Conservation (phyloP, 2,113 vertebrate species). For the Ictidomys tridecemlineatus region DNA sequence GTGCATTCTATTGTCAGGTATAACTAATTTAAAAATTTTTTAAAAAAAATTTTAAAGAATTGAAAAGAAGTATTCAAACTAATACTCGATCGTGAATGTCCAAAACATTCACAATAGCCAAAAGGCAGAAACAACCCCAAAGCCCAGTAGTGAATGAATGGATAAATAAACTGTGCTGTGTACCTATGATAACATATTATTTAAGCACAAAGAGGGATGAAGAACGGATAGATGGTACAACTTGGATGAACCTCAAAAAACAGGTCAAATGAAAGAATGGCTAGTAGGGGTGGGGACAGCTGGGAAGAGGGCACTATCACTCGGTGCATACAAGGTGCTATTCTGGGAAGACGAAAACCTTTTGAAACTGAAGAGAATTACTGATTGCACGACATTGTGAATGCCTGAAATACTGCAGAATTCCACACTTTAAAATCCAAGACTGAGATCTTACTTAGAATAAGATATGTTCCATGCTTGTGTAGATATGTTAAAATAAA, state of each 20-base stretch:
- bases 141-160: not conserved
- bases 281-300: not conserved
- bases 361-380: not conserved
- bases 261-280: not conserved
- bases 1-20: too few relatives aligned
- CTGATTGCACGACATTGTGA: not conserved
- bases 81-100: not conserved
- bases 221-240: not conserved
- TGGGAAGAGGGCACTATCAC: not conserved
- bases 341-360: not conserved
- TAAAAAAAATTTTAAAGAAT: not conserved
- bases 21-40: too few relatives aligned
- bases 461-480: too few relatives aligned
- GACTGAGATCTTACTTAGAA: too few relatives aligned
- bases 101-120: not conserved
- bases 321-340: not conserved
- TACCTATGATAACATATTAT: not conserved
- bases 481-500: too few relatives aligned
- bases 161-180: not conserved
- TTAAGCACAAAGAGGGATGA: not conserved
- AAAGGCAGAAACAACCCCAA: not conserved
- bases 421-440: not conserved
- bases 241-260: conserved; percentile 24
- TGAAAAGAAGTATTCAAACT: not conserved
- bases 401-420: not conserved